Base-by-base conservation (phyloP, 2,888 invertebrate species). In the Heptascelio sp. region DNA sequence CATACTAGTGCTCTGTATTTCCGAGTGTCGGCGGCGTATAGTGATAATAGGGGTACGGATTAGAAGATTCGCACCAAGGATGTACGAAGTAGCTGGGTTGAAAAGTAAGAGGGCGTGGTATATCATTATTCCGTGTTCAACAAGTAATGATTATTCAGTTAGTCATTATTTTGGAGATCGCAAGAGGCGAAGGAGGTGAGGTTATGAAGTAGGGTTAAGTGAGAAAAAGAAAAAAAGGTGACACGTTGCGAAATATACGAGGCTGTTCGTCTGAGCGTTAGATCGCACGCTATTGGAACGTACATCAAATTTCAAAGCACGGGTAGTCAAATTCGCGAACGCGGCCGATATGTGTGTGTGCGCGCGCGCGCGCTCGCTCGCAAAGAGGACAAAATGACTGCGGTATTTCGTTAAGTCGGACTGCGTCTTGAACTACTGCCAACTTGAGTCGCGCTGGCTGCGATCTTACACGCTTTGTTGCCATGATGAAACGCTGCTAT, bases 341-440 rank as follows among this genome's bases (percentile, higher is more conserved):
- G 57, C 51, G 67, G 46, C 37, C 59, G 49, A 34, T 51, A 43
- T 67, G 64, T n/a, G n/a, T n/a, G n/a, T n/a, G n/a, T n/a, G n/a
- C n/a, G n/a, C n/a, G n/a, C n/a, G n/a, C n/a, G n/a, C n/a, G n/a
- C 13, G 80, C 71, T 65, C 17, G 59, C 46, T 60, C 62, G 34
- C 79, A 68, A 72, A 76, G 55, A 72, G 80, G 62, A 65, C 46
- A 70, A 64, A 87, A 87, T 76, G 83, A 89, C 90, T 89, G 90
- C 90, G 87, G 90, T 89, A 89, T 90, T 90, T 90, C 86, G 89
- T 86, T 87, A 80, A 83, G 84, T 85, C 83, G 85, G 85, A 87
- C 88, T 87, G 88, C 88, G 87, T 84, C 88, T 90, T 90, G 90
- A 89, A 89, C 67, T 85, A 80, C 60, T 90, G 90, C 90, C 90